Conservation (phyloP, 1,140 invertebrate genomes). For the Coenobita brevimanus region DNA sequence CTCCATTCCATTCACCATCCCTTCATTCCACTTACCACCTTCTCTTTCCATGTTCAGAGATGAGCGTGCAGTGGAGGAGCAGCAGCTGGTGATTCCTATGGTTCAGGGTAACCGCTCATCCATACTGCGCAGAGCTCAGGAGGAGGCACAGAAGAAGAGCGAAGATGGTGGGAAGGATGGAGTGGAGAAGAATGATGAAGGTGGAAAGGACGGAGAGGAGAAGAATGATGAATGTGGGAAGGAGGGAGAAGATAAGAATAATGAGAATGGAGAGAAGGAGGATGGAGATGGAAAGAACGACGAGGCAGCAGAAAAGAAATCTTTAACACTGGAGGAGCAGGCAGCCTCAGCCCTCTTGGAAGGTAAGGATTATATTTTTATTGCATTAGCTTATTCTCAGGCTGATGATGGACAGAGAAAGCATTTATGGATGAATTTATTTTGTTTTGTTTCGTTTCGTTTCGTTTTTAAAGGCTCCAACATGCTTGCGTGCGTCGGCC, state of each 20-base stretch:
- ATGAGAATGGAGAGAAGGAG: neutral
- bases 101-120: conserved; percentile 6
- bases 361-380: conserved; percentile 16
- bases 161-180: too few species aligned
- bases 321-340: conserved; percentile 45
- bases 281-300: too few species aligned
- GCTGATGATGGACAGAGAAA: too few species aligned
- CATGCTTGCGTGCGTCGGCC: too few species aligned
- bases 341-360: conserved; percentile 45
- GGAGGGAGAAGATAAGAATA: neutral
- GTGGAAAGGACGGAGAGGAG: neutral
- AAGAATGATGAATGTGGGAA: neutral
- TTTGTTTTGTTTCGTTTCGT: too few species aligned
- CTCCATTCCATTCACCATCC: too few species aligned
- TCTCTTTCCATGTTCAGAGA: too few species aligned
- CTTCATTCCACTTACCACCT: too few species aligned
- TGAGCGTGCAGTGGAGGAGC: neutral
- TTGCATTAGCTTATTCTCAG: neutral
- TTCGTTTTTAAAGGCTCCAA: too few species aligned
- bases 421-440: too few species aligned
- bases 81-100: conserved; percentile 38
- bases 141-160: neutral
- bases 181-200: conserved; percentile 3
- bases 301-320: neutral
- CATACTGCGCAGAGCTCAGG: neutral